Evolutionary conservation across 2,113 vertebrate genomes (phyloP).

Genomic region (Vireo altiloquus): DNA sequence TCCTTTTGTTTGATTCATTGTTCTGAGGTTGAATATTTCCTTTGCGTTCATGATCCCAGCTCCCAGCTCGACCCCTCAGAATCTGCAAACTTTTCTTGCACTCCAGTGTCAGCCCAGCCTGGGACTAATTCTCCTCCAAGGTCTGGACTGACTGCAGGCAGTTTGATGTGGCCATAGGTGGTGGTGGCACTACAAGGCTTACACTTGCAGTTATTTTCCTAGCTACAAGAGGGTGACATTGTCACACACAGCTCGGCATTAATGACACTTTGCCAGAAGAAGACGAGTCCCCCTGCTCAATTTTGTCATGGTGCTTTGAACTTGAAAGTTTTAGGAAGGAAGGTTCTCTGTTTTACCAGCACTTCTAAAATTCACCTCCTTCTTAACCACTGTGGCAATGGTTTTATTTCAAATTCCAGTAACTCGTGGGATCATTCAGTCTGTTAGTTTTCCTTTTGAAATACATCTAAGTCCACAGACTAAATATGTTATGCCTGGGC

Average conservation of each 20-base stretch:
- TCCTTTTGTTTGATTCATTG: not conserved
- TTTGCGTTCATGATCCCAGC: not conserved
- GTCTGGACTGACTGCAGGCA: not conserved
- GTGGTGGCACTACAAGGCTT: not conserved
- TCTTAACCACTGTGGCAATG: not conserved
- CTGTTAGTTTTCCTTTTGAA: constrained; percentile 36
- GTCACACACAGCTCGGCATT: not conserved
- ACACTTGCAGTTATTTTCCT: not conserved
- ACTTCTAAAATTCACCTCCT: not conserved
- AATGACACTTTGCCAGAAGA: not conserved
- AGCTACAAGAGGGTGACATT: constrained; percentile 29
- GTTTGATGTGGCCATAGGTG: not conserved
- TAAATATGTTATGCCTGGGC: constrained; percentile 2
- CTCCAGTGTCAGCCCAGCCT: not conserved
- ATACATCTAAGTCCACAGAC: not conserved
- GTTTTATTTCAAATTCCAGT: constrained; percentile 19
- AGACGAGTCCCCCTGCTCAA: not conserved
- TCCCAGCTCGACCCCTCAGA: not conserved
- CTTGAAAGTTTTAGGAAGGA: not conserved
- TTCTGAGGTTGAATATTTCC: not conserved
- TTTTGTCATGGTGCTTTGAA: not conserved
- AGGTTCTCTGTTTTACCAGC: not conserved
- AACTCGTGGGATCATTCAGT: not conserved
- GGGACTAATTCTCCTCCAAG: not conserved
- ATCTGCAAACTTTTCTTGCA: not conserved